Evolutionary conservation across 2,797 vertebrate species (phyloP).

Genomic region (Myripristis murdjan): DNA sequence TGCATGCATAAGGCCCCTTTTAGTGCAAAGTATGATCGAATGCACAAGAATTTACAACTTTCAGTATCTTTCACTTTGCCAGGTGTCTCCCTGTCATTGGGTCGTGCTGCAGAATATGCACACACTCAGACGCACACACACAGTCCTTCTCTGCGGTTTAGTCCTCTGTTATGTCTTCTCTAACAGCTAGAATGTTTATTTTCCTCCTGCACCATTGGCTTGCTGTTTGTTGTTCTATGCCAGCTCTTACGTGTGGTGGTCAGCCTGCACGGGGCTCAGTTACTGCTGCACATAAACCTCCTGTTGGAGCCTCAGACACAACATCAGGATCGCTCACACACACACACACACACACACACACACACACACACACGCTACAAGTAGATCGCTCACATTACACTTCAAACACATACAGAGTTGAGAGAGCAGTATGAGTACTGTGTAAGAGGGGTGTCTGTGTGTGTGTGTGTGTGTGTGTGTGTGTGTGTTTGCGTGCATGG

Average conservation of each 20-base stretch:
- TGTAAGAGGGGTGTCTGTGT: constrained; percentile 15
- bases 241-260: constrained; percentile 53
- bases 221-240: constrained; percentile 77
- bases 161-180: constrained; percentile 67
- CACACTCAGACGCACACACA: constrained; percentile 10
- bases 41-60: constrained; percentile 85
- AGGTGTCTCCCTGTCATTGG: constrained; percentile 37
- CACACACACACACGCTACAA: constrained; percentile 31
- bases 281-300: constrained; percentile 64
- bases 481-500: too few species aligned
- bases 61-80: constrained; percentile 76
- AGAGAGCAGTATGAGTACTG: constrained; percentile 33
- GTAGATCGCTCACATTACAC: constrained; percentile 59
- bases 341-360: constrained; percentile 3
- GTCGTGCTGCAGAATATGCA: constrained; percentile 3
- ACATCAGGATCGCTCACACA: constrained; percentile 53
- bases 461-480: too few species aligned
- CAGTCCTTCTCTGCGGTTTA: constrained; percentile 14
- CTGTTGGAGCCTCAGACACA: constrained; percentile 61
- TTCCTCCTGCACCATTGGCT: constrained; percentile 47
- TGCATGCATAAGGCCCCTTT: background rate
- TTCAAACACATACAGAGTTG: background rate
- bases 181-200: constrained; percentile 76
- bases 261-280: constrained; percentile 59
- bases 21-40: constrained; percentile 46